These are phyloP conservation scores for Lepetodrilus schrolli DNA, from an alignment of 2,888 invertebrate species.

Conservation along the genomic window DNA sequence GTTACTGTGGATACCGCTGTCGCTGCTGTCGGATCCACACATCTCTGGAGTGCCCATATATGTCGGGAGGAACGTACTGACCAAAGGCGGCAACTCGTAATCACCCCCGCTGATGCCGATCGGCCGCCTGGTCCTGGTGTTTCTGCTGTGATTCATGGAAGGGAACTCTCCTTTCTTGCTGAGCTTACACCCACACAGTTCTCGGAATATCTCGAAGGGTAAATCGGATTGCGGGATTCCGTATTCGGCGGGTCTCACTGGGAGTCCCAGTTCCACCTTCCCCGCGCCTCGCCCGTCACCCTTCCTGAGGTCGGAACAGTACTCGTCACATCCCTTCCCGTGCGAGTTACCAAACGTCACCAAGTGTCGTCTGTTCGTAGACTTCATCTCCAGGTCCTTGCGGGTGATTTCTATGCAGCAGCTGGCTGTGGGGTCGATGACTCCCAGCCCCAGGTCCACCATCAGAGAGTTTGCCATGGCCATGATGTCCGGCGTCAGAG, in stretches of 20 bases:
- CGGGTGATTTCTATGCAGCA: slow-evolving; percentile 8
- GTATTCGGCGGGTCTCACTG: slow-evolving; percentile 31
- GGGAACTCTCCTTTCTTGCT: slow-evolving; percentile 14
- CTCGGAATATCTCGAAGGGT: slow-evolving; percentile 31
- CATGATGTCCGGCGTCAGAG: background rate
- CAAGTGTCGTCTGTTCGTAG: background rate
- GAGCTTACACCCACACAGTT: slow-evolving; percentile 34
- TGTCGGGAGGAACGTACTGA: slow-evolving; percentile 14
- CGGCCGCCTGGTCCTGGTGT: background rate
- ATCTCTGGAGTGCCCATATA: background rate
- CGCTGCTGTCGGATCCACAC: background rate
- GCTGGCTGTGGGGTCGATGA: slow-evolving; percentile 23
- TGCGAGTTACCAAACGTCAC: background rate
- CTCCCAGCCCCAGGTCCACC: slow-evolving; percentile 15
- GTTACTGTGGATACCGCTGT: slow-evolving; percentile 15
- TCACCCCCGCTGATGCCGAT: background rate
- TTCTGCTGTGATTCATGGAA: background rate
- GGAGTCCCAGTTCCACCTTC: slow-evolving; percentile 30
- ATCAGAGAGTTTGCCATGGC: slow-evolving; percentile 1
- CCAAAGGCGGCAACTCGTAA: slow-evolving; percentile 13
- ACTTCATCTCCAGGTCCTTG: background rate
- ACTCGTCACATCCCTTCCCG: background rate
- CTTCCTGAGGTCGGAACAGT: background rate
- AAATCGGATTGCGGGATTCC: slow-evolving; percentile 32
- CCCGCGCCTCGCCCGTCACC: background rate